Percentiles rank a stretch among this genome's conserved stretches.
These are phyloP conservation scores for Oncorhynchus clarkii DNA, from an alignment of 2,113 vertebrate species.

Conservation along the genomic window DNA sequence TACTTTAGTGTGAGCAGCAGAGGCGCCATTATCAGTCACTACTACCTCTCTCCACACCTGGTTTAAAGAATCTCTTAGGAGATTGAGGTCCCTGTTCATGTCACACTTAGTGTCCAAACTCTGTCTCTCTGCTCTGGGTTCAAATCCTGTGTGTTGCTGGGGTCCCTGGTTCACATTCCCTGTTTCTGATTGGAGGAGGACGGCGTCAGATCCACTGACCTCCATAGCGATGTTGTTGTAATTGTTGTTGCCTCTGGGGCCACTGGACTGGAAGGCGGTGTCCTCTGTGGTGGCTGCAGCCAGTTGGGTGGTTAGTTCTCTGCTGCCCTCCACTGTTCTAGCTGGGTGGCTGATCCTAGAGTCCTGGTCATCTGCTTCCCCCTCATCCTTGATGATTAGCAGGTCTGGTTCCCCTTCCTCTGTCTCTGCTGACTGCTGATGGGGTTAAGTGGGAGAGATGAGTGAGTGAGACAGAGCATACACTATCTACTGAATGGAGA, in stretches of 20 bases:
- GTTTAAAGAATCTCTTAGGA: too few species aligned
- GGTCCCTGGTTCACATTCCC: slow-evolving; percentile 13
- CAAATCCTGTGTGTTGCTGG: slow-evolving; percentile 18
- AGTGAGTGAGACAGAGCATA: too few species aligned
- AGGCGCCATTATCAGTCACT: too few species aligned
- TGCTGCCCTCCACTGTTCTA: neutral
- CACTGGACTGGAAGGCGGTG: neutral
- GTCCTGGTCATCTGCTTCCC: slow-evolving; percentile 9
- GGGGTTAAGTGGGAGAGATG: too few species aligned
- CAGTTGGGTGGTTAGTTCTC: neutral
- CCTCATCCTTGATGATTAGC: slow-evolving; percentile 56
- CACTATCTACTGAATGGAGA: too few species aligned
- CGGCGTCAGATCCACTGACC: slow-evolving; percentile 62
- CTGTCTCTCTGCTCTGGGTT: slow-evolving; percentile 34
- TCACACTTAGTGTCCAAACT: neutral
- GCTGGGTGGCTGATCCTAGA: slow-evolving; percentile 4
- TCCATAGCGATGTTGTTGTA: slow-evolving; percentile 23
- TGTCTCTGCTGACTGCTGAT: slow-evolving; percentile 38
- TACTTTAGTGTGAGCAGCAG: too few species aligned
- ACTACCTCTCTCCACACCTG: too few species aligned
- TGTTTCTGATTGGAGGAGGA: slow-evolving; percentile 40
- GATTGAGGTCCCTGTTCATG: neutral
- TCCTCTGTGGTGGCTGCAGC: neutral
- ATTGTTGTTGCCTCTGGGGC: too few species aligned
- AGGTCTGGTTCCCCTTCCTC: slow-evolving; percentile 36